phyloP scores from a whole-genome alignment of 2,797 vertebrate genomes.

The Anabas testudineus region DNA sequence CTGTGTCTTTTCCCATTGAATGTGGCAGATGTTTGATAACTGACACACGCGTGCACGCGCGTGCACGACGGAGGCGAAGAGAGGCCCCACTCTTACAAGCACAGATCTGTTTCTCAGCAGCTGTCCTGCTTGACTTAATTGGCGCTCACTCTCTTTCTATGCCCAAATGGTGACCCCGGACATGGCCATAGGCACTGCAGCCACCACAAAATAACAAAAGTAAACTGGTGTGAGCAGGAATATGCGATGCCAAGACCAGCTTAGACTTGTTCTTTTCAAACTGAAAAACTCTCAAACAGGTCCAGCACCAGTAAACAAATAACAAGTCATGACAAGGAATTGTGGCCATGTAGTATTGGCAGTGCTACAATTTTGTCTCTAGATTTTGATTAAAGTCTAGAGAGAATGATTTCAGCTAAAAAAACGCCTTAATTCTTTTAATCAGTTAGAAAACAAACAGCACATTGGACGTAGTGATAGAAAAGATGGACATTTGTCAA shows the following conservation, averaged over 20 bases:
- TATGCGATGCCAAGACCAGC: constrained; percentile 52
- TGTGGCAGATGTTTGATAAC: constrained; percentile 90
- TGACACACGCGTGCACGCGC: constrained; percentile 49
- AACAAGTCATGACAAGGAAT: constrained; percentile 33
- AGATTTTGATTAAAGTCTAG: constrained; percentile 8
- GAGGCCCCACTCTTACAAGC: constrained; percentile 54
- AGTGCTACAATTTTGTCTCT: neutral
- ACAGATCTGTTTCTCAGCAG: constrained; percentile 69
- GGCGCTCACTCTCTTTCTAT: constrained; percentile 52
- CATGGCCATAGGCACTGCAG: constrained; percentile 32
- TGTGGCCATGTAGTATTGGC: constrained; percentile 26
- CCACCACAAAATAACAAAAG: constrained; percentile 19
- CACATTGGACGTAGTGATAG: neutral
- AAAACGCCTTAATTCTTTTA: neutral
- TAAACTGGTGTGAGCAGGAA: constrained; percentile 37
- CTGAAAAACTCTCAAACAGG: constrained; percentile 55
- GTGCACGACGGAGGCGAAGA: constrained; percentile 38
- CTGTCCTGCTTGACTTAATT: constrained; percentile 74
- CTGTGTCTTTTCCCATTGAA: constrained; percentile 81
- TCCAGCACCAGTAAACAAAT: constrained; percentile 66
- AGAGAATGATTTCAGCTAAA: neutral
- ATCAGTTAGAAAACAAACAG: neutral
- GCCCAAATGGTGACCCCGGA: constrained; percentile 60
- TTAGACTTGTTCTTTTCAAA: constrained; percentile 62
- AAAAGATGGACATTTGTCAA: neutral